Evolutionary conservation across 2,888 invertebrate species (phyloP), one percentile per base, ranked within the genome.

Genomic region (Fissipunctia ypsillon): DNA sequence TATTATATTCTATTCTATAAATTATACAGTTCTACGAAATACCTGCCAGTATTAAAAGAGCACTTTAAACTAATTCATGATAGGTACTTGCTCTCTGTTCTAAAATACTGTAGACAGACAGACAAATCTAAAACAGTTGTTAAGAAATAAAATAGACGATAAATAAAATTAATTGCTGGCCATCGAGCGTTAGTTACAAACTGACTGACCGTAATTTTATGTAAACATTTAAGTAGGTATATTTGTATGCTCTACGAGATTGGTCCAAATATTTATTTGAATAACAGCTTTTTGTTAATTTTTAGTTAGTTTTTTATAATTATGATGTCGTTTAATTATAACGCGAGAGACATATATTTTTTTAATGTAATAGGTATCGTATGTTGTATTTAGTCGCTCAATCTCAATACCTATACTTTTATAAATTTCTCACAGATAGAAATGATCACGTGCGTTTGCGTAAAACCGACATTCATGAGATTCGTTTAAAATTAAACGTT

Each of bases 51-150:
- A 28, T 50, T 76, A 77, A 59, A 75, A 14, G 50, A 76, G 31
- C 31, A 78, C 43, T 77, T 57, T 2, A 77, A 50, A 31, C 31
- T 41, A 64, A 78, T 80, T 71, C 54, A 83, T 41, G 64, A 54
- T 35, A 38, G 38, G 38, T 38, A 60, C 71, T 35, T 41, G n/a
- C 38, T 25, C 25, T 56, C 54, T 16, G 12, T 59, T 64, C 52
- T 72, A 63, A 72, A 80, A 72, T 72, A 79, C 14, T 57, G 57
- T 6, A 25, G 81, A 68, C 72, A 69, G 63, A 63, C 60, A 63
- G 70, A 76, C 84, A 73, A 73, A 73, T 76, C 68, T 70, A 60
- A 76, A 76, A 73, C 70, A 82, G 81, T 81, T 73, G 82, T 81
- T 61, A 22, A 19, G n/a, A 60, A 69, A 66, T 71, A 81, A 81